A percentile compares a stretch with the other conserved stretches of the same genome.
These are phyloP conservation scores for Naja naja DNA, from an alignment of 2,113 vertebrate genomes.

Conservation along the genomic window DNA sequence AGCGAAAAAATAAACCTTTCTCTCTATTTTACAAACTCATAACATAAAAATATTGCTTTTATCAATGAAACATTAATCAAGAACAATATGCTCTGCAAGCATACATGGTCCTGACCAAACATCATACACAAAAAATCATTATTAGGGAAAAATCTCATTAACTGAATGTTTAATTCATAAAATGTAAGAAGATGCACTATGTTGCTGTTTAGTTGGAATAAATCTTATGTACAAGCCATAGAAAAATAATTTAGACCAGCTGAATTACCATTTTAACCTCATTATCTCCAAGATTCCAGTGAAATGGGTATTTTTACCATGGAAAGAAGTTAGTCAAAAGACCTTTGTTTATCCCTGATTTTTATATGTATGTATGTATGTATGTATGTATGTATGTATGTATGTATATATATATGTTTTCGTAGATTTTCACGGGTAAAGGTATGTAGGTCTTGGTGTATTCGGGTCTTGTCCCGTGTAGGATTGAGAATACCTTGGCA, in stretches of 20 bases:
- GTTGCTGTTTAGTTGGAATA: conserved; percentile 16
- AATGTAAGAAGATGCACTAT: conserved; percentile 15
- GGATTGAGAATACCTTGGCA: too few relatives aligned
- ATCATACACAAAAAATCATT: not conserved
- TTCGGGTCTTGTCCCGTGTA: too few relatives aligned
- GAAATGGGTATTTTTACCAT: conserved; percentile 7
- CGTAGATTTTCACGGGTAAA: too few relatives aligned
- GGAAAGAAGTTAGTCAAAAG: not conserved
- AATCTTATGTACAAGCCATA: not conserved
- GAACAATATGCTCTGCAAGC: not conserved
- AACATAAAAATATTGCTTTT: not conserved
- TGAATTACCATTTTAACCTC: not conserved
- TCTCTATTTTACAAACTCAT: not conserved
- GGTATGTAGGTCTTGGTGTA: too few relatives aligned
- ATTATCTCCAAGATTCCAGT: conserved; percentile 12
- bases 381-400: too few relatives aligned
- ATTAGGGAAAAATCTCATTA: not conserved
- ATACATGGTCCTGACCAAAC: not conserved
- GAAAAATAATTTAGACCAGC: not conserved
- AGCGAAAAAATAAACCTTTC: not conserved
- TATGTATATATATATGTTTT: too few relatives aligned
- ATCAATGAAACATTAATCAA: not conserved
- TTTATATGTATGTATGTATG: too few relatives aligned
- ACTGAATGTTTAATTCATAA: not conserved
- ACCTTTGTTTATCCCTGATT: not conserved